Evolutionary conservation across 2,113 vertebrate genomes (phyloP), one percentile per base, ranked within the genome.

Genomic region (Ptilonorhynchus violaceus): DNA sequence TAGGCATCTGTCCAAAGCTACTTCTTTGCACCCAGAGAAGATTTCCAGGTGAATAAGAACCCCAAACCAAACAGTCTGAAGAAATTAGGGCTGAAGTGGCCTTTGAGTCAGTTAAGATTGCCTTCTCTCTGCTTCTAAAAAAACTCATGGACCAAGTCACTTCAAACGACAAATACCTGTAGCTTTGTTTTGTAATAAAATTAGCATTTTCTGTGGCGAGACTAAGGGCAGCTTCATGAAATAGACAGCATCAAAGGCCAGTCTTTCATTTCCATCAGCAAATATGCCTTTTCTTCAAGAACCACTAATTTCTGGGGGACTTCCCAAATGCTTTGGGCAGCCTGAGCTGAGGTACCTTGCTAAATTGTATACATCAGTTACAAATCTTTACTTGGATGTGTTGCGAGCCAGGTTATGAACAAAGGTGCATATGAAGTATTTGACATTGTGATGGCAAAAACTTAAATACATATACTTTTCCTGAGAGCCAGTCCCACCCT

Each of bases 141-240:
- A 33, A 37, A 1, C 11, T 59, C 3, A 1, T 11, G 33, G 56
- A 74, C 25, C 3, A 33, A 56, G n/a, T 52, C 2, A 2, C 6
- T n/a, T 35, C 52, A 62, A 85, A 39, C 6, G 24, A 63, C 35
- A 70, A 88, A 46, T 23, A 82, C 7, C 46, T 14, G 31, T 15
- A 39, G 60, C 50, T 87, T 74, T 78, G 24, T 80, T 88, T 72
- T 75, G 76, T 53, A 44, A 92, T 23, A 39, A 63, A 63, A 60
- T 12, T 46, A 70, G 15, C 17, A 10, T 66, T 85, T 90, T 68
- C 21, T 18, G 11, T 18, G 15, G 58, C 2, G 4, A 74, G 21
- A 25, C 15, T 64, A 78, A 75, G 31, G 46, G 53, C 53, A 76
- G 49, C 22, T 73, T 66, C 62, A 41, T 6, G 8, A 83, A 73